Evolutionary conservation across 2,113 vertebrate genomes (phyloP).

Genomic region (Pimephales promelas): DNA sequence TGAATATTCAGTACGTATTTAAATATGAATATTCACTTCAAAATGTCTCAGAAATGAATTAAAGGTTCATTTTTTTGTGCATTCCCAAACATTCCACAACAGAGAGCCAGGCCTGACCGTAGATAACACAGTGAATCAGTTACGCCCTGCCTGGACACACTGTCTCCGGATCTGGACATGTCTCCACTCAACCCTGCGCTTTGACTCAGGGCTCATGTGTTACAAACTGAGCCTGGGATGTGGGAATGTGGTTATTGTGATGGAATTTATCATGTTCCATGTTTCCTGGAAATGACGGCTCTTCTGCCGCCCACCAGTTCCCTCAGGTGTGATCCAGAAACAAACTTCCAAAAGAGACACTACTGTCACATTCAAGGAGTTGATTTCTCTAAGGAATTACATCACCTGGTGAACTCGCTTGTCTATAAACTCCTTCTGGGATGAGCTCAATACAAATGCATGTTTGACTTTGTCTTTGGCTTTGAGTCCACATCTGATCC

Average conservation of each 20-base stretch:
- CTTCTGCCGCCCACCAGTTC: background rate
- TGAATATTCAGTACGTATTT: too few species aligned
- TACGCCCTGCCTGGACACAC: constrained; percentile 39
- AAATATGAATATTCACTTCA: too few species aligned
- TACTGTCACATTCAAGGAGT: background rate
- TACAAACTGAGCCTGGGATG: constrained; percentile 8
- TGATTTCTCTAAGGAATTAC: constrained; percentile 28
- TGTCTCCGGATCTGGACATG: constrained; percentile 48
- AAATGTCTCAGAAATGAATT: too few species aligned
- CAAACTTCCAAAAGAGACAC: background rate
- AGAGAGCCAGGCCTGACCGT: constrained; percentile 19
- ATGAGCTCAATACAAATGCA: background rate
- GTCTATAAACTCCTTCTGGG: constrained; percentile 9
- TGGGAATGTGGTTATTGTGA: constrained; percentile 27
- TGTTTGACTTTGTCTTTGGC: constrained; percentile 12
- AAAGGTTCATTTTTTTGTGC: background rate
- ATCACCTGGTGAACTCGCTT: background rate
- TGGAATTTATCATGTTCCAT: constrained; percentile 31
- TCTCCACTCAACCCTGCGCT: constrained; percentile 41
- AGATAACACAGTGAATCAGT: constrained; percentile 50
- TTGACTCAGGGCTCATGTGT: constrained; percentile 46
- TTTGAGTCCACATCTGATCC: background rate
- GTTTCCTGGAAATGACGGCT: constrained; percentile 51
- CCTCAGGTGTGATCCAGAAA: constrained; percentile 37
- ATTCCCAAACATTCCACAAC: constrained; percentile 40